These are phyloP conservation scores for Mormyrus proboscirostris DNA, from an alignment of 2,797 vertebrate genomes.

Conservation along the genomic window DNA sequence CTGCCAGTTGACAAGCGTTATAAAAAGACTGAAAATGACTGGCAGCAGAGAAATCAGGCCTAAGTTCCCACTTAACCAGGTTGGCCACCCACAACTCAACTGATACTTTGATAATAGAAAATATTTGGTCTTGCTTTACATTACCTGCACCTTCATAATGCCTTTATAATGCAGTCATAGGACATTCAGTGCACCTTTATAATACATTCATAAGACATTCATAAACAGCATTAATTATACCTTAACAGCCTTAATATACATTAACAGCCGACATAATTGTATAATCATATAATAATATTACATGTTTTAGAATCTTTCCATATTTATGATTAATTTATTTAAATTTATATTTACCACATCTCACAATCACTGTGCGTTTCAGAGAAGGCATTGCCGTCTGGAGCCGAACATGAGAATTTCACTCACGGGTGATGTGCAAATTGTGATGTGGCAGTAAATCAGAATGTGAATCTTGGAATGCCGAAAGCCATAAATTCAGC, in stretches of 20 bases:
- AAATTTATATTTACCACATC: neutral
- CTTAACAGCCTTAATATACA: neutral
- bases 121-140: neutral
- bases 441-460: neutral
- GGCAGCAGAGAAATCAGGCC: neutral
- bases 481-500: neutral
- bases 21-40: neutral
- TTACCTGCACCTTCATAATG: neutral
- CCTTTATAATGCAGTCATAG: neutral
- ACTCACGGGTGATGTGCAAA: neutral
- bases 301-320: neutral
- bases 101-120: neutral
- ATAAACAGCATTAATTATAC: neutral
- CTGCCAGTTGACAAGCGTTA: neutral
- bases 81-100: neutral
- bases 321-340: neutral
- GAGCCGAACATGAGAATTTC: neutral
- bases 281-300: neutral
- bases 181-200: neutral
- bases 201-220: neutral
- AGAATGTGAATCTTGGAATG: neutral
- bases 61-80: neutral
- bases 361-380: neutral
- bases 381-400: neutral
- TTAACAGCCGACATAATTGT: neutral